Conservation (phyloP, 2,888 invertebrate genomes). For the Lasioglossum figueresi region DNA sequence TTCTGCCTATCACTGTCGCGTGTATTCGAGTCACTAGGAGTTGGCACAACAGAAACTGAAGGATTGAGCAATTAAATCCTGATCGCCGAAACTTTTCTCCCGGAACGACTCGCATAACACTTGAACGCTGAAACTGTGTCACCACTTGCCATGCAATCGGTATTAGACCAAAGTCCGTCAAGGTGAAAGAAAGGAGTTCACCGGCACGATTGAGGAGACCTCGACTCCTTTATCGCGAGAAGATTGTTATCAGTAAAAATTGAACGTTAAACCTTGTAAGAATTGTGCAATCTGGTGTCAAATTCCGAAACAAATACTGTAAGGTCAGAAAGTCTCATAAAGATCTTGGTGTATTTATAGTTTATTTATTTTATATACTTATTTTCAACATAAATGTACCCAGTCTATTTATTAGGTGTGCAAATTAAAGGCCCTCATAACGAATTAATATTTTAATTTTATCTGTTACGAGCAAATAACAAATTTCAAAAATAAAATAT, state of each 20-base stretch:
- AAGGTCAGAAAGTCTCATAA: no score
- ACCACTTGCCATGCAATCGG: neutral
- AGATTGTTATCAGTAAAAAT: neutral
- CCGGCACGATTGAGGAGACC: neutral
- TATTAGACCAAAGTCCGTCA: neutral
- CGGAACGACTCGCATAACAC: neutral
- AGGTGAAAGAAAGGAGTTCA: conserved; percentile 8
- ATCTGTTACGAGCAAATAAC: no score
- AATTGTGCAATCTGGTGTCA: no score
- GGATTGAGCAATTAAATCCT: neutral
- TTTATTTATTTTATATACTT: no score
- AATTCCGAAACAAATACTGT: no score
- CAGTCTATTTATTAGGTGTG: no score
- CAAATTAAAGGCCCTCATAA: no score
- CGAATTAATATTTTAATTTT: no score
- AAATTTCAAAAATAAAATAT: no score
- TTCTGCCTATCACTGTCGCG: neutral
- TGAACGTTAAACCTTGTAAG: no score
- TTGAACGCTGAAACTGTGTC: neutral
- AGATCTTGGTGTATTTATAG: no score
- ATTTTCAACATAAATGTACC: no score
- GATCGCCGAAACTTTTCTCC: neutral
- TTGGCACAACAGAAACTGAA: neutral
- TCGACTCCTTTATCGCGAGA: neutral
- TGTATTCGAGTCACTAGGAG: neutral